Base-by-base conservation (phyloP, 2,888 invertebrate species). In the Aproaerema taeniolella region DNA sequence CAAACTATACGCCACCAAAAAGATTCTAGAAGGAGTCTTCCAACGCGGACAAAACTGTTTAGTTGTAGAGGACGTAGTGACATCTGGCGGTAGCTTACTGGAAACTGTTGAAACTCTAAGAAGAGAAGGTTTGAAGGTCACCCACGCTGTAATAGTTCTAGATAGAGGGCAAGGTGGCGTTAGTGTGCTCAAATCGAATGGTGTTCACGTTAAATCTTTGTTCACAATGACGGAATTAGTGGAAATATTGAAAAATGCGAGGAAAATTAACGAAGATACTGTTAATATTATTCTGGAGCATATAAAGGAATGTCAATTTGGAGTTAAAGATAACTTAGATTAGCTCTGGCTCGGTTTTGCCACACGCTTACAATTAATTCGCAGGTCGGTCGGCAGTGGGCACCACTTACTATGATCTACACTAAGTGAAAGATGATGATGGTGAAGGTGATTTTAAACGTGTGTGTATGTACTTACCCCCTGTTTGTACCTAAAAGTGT, bases 1-100 rank as follows among this genome's bases (percentile, higher is more conserved):
- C 0, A 99, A 99, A 81, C 87, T 90, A 4, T 97, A 99, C 71
- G 99, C 98, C 0, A 98, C 98, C 0, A 97, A 95, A 75, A 96
- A 96, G 72, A 81, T 97, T 39, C 91, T 99, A 11, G 99, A 99
- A 86, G 99, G 98, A 7, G 87, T 90, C 31, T 98, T 89, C 46
- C 51, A 66, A 37, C 53, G 56, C 34, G 67, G 74, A 39, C 93
- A 97, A 57, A 90, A 76, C 1, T 96, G 97, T 61, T 78, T 99
- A 0, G 93, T 99, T 29, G 90, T 99, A 2, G 99, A 99, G 73
- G 99, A 99, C 77, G 96, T 98, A 34, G 92, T 95, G 46, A 94
- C 95, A 32, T 96, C 96, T 64, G 99, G 99, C 13, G 92, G 94
- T 39, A 98, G 98, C 66, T 90, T 99, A 39, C 67, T 96, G 43